Conservation (phyloP, 2,888 invertebrate species). For the Girardia tigrina region DNA sequence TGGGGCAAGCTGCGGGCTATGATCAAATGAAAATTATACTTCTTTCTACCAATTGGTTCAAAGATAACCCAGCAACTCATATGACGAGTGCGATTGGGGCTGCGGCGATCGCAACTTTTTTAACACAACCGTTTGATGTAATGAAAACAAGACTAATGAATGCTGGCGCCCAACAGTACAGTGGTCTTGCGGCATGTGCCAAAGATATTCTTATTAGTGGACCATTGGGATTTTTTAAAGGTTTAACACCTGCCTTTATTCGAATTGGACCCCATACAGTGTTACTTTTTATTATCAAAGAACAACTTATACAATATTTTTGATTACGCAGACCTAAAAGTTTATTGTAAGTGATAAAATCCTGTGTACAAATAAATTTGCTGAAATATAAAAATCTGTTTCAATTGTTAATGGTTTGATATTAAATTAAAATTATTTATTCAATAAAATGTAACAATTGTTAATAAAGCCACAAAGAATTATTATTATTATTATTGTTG, state of each 20-base stretch:
- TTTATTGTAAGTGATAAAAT: no score
- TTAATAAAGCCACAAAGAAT: no score
- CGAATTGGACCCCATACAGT: conserved; percentile 90
- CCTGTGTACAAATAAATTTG: no score
- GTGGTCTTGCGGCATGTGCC: conserved; percentile 61
- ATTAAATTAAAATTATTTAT: no score
- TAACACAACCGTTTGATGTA: conserved; percentile 9
- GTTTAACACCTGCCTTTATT: conserved; percentile 85
- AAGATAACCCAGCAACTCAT: conserved; percentile 73
- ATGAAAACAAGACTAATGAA: conserved; percentile 7
- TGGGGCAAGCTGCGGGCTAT: conserved; percentile 89
- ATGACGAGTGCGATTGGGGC: conserved; percentile 61
- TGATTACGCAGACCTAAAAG: no score
- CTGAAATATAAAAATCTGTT: no score
- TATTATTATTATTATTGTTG: no score
- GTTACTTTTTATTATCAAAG: conserved; percentile 81
- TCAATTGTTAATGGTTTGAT: no score
- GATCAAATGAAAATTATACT: conserved; percentile 71
- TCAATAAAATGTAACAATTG: no score
- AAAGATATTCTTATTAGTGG: conserved; percentile 72
- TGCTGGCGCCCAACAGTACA: not conserved
- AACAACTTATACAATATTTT: conserved; percentile 66
- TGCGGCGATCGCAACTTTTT: not conserved
- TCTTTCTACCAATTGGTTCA: conserved; percentile 60
- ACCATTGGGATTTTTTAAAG: conserved; percentile 71